Evolutionary conservation across 2,113 vertebrate species (phyloP).

Genomic region (Emberiza fucata): DNA sequence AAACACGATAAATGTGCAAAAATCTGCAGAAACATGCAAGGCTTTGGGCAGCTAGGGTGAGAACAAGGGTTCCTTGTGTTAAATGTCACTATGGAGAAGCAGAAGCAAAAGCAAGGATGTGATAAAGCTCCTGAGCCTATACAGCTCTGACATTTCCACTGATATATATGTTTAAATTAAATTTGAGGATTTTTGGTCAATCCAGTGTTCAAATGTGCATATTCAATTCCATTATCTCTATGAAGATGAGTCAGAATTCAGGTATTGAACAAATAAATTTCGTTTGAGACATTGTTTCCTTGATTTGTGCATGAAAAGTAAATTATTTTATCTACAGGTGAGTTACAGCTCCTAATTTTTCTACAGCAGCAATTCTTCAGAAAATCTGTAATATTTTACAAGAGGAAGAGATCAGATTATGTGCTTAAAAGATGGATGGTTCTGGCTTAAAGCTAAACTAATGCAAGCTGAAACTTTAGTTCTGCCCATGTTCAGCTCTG

Average conservation of each 20-base stretch:
- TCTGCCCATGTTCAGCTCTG: background rate
- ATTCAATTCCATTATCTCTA: background rate
- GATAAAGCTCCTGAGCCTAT: background rate
- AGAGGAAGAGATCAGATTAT: background rate
- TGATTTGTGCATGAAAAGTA: background rate
- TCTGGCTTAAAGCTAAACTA: background rate
- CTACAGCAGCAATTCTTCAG: background rate
- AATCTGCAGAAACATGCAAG: background rate
- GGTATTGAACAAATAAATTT: background rate
- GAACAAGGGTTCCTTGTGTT: background rate
- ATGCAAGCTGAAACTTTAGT: background rate
- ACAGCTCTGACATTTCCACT: background rate
- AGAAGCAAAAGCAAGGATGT: background rate
- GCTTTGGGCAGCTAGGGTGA: background rate
- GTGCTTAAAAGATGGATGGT: background rate
- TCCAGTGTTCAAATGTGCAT: background rate
- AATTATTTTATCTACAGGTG: background rate
- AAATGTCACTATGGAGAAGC: background rate
- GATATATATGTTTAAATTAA: background rate
- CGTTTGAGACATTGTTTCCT: rapidly evolving
- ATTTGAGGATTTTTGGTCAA: background rate
- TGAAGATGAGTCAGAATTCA: background rate
- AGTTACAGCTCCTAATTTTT: background rate
- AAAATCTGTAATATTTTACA: background rate
- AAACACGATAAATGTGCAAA: background rate